phyloP scores from a whole-genome alignment of 2,797 vertebrate genomes.

The Staurois parvus region DNA sequence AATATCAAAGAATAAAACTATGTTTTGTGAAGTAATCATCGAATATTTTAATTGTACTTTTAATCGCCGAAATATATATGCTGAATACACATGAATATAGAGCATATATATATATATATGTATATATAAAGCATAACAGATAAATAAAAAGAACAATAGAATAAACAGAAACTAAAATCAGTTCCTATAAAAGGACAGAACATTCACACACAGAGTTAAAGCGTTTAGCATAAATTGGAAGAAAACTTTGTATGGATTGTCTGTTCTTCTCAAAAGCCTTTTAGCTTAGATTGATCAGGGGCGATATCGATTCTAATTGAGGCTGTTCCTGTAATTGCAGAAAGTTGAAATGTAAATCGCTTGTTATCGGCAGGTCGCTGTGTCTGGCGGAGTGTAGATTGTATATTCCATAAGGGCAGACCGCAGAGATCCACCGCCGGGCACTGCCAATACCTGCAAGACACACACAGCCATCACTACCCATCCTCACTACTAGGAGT shows the following conservation, averaged over 20 bases:
- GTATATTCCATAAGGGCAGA: neutral
- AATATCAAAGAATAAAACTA: too few species aligned
- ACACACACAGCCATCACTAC: neutral
- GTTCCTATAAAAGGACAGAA: too few species aligned
- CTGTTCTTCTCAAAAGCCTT: slow-evolving; percentile 31
- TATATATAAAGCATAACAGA: too few species aligned
- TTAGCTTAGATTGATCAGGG: slow-evolving; percentile 45
- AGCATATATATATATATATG: too few species aligned
- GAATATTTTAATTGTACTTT: too few species aligned
- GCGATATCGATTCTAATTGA: slow-evolving; percentile 53
- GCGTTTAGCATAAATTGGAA: slow-evolving; percentile 19
- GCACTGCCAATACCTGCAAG: neutral
- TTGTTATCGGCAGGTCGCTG: slow-evolving; percentile 35
- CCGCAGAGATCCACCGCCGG: slow-evolving; percentile 19
- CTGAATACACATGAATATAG: too few species aligned
- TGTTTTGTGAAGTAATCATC: too few species aligned
- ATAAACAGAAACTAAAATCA: too few species aligned
- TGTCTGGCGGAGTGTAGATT: slow-evolving; percentile 36
- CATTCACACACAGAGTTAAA: neutral
- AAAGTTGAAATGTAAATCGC: slow-evolving; percentile 49
- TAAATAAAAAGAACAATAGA: too few species aligned
- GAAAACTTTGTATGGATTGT: slow-evolving; percentile 10
- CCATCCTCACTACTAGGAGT: too few species aligned
- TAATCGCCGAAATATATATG: too few species aligned
- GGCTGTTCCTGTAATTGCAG: slow-evolving; percentile 59